phyloP scores from a whole-genome alignment of 2,797 vertebrate genomes.

The Lacerta bilineata region DNA sequence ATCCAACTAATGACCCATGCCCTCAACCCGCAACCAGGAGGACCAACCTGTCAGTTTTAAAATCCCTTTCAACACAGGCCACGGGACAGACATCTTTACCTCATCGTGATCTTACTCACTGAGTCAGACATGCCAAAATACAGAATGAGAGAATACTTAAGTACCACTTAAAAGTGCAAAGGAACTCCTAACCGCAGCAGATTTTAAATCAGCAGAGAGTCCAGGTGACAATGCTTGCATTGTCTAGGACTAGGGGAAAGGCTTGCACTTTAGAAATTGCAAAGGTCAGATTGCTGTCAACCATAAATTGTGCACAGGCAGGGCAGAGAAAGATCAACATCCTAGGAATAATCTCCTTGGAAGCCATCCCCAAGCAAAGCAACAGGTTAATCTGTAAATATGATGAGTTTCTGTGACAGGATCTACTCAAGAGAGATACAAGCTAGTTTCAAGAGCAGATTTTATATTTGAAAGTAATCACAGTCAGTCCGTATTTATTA shows the following conservation, averaged over 20 bases:
- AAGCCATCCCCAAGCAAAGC: conserved; percentile 53
- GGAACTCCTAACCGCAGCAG: conserved; percentile 25
- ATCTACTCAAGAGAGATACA: neutral
- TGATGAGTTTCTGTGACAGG: conserved; percentile 31
- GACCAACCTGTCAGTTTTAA: neutral
- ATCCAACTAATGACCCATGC: neutral
- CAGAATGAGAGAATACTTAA: conserved; percentile 72
- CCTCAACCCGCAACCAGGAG: neutral
- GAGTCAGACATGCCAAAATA: conserved; percentile 48
- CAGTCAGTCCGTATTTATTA: no score
- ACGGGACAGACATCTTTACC: conserved; percentile 52
- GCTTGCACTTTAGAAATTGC: conserved; percentile 45
- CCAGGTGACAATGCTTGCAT: conserved; percentile 48
- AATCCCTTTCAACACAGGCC: conserved; percentile 43
- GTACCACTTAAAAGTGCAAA: conserved; percentile 63
- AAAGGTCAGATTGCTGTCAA: conserved; percentile 36
- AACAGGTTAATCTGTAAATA: conserved; percentile 67
- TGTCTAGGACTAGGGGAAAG: conserved; percentile 52
- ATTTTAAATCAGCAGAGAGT: no score
- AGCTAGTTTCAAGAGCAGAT: neutral
- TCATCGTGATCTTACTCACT: conserved; percentile 55
- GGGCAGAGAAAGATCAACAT: conserved; percentile 61
- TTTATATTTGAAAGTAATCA: neutral
- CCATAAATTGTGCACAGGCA: conserved; percentile 66
- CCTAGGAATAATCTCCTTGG: conserved; percentile 65